Evolutionary conservation across 2,797 vertebrate species (phyloP).

Genomic region (Cygnus olor): DNA sequence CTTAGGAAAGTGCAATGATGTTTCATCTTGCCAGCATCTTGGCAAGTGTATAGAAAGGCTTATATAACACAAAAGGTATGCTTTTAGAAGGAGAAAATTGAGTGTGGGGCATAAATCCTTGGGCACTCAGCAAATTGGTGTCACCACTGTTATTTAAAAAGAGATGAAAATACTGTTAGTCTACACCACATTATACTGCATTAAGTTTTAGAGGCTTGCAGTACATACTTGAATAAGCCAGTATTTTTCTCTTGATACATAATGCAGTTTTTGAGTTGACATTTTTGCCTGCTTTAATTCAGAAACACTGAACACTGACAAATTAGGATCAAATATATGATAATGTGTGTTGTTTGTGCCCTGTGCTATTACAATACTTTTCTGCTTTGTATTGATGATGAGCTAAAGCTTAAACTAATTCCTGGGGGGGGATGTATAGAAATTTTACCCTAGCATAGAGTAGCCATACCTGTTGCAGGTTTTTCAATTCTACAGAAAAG

Average conservation of each 20-base stretch:
- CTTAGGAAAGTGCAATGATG: not conserved
- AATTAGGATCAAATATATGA: not conserved
- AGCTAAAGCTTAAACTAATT: not conserved
- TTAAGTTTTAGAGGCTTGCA: not conserved
- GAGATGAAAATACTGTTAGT: not conserved
- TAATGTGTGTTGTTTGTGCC: not conserved
- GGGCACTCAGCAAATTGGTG: not conserved
- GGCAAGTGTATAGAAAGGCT: not conserved
- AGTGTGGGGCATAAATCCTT: not conserved
- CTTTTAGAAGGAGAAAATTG: not conserved
- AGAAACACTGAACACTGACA: fast-evolving
- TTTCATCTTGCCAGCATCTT: not conserved
- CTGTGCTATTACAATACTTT: not conserved
- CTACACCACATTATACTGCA: not conserved
- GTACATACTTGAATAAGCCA: fast-evolving
- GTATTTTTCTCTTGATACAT: not conserved
- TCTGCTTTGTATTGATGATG: not conserved
- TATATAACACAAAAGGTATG: not conserved
- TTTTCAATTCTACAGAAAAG: not conserved
- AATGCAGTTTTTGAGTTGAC: not conserved
- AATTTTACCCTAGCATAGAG: not conserved
- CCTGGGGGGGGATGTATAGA: fast-evolving
- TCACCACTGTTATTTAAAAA: not conserved
- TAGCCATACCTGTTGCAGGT: not conserved
- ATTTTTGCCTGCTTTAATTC: not conserved